Percentiles rank a stretch among this genome's conserved stretches.
Conservation (phyloP, 2,888 invertebrate species). For the Miltochrista miniata region DNA sequence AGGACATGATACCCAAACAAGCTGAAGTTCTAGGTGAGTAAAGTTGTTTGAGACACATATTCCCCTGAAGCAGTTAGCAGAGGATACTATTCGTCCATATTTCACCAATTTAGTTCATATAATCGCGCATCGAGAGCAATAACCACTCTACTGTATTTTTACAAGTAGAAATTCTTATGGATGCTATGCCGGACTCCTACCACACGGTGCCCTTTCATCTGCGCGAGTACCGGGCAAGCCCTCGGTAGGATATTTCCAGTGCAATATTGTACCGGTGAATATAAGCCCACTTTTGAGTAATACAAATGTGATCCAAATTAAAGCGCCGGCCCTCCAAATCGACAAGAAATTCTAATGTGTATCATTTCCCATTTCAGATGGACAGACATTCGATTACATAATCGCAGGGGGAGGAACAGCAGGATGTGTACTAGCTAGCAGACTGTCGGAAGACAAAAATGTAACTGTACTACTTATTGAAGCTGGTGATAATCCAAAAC, state of each 20-base stretch:
- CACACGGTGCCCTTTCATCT: too few species aligned
- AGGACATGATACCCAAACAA: not conserved
- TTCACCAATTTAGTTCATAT: not conserved
- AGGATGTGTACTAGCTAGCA: constrained; percentile 83
- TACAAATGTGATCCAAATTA: too few species aligned
- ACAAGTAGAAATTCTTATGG: too few species aligned
- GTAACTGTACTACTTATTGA: constrained; percentile 82
- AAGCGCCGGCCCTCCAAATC: too few species aligned
- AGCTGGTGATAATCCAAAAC: constrained; percentile 74
- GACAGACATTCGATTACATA: constrained; percentile 2
- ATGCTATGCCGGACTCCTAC: too few species aligned
- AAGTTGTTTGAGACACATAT: not conserved
- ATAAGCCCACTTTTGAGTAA: too few species aligned
- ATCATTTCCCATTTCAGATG: not conserved
- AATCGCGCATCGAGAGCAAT: too few species aligned
- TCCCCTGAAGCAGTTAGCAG: not conserved
- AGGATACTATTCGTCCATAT: not conserved
- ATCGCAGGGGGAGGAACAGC: constrained; percentile 83
- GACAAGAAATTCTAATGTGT: not conserved
- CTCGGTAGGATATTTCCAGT: too few species aligned
- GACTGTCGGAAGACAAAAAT: constrained; percentile 75
- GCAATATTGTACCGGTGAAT: too few species aligned
- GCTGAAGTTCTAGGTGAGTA: not conserved
- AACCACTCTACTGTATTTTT: too few species aligned
- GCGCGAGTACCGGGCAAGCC: too few species aligned